Evolutionary conservation across 2,888 invertebrate species (phyloP).

Genomic region (Myopa tessellatipennis): DNA sequence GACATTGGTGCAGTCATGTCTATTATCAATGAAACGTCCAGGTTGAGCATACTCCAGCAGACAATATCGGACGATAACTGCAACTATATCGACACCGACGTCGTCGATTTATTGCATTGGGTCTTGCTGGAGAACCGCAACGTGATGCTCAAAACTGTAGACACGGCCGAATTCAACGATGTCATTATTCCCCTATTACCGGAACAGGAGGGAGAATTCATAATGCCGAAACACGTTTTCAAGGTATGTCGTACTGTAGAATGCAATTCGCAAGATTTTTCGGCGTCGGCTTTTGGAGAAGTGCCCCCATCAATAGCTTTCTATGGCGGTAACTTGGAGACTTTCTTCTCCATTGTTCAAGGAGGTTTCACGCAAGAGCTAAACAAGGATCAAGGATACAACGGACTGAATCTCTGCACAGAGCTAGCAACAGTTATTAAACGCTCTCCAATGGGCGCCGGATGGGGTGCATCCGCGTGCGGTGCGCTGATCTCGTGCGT

Average conservation of each 20-base stretch:
- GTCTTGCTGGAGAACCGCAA: slow-evolving; percentile 75
- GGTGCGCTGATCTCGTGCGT: slow-evolving; percentile 81
- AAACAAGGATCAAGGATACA: slow-evolving; percentile 20
- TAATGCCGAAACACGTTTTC: slow-evolving; percentile 76
- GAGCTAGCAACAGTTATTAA: slow-evolving; percentile 79
- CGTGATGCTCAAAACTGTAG: slow-evolving; percentile 72
- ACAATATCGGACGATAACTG: slow-evolving; percentile 66
- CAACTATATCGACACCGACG: slow-evolving; percentile 67
- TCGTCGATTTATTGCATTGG: slow-evolving; percentile 75
- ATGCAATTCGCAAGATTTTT: too few species aligned
- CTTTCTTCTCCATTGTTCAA: slow-evolving; percentile 83
- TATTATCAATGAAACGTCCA: slow-evolving; percentile 67
- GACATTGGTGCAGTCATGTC: slow-evolving; percentile 71
- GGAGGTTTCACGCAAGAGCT: slow-evolving; percentile 76
- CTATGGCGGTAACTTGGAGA: slow-evolving; percentile 84
- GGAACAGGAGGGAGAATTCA: slow-evolving; percentile 64
- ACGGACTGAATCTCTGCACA: slow-evolving; percentile 74
- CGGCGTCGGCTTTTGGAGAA: slow-evolving; percentile 66
- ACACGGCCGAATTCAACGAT: slow-evolving; percentile 70
- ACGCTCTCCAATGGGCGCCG: slow-evolving; percentile 78
- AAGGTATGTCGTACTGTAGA: slow-evolving; percentile 71
- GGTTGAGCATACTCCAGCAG: slow-evolving; percentile 63
- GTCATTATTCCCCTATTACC: slow-evolving; percentile 38
- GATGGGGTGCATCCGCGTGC: slow-evolving; percentile 81
- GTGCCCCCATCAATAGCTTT: slow-evolving; percentile 75